Evolutionary conservation across 2,113 vertebrate genomes (phyloP).

Genomic region (Melanerpes aurifrons): DNA sequence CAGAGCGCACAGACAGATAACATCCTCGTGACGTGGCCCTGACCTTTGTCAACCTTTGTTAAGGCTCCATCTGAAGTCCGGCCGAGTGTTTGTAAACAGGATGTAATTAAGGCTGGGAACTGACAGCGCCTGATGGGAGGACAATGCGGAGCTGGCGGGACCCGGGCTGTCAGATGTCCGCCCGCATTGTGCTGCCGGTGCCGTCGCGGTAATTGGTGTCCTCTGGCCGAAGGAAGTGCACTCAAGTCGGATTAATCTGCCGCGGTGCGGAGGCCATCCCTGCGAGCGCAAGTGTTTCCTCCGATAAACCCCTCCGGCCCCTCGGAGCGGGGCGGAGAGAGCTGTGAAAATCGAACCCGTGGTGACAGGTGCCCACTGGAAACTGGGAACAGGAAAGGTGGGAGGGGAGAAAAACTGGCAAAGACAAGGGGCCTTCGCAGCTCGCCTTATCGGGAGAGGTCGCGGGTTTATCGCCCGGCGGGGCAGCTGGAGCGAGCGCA

Average conservation of each 20-base stretch:
- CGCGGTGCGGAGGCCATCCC: slow-evolving; percentile 93
- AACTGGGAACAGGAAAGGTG: slow-evolving; percentile 87
- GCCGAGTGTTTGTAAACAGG: slow-evolving; percentile 97
- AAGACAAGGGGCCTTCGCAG: slow-evolving; percentile 73
- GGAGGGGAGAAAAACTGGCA: slow-evolving; percentile 59
- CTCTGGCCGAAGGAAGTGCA: slow-evolving; percentile 97
- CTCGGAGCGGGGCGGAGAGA: slow-evolving; percentile 54
- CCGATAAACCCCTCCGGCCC: slow-evolving; percentile 88
- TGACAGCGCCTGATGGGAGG: slow-evolving; percentile 87
- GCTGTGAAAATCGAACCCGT: slow-evolving; percentile 66
- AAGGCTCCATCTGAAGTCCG: slow-evolving; percentile 88
- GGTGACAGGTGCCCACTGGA: slow-evolving; percentile 94
- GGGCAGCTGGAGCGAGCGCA: neutral
- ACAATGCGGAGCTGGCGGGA: slow-evolving; percentile 89
- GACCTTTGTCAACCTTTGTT: slow-evolving; percentile 90
- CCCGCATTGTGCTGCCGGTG: slow-evolving; percentile 93
- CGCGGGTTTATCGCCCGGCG: slow-evolving; percentile 66
- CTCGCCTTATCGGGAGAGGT: slow-evolving; percentile 79
- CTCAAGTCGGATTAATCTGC: slow-evolving; percentile 97
- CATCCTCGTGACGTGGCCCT: slow-evolving; percentile 87
- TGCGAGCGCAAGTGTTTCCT: slow-evolving; percentile 96
- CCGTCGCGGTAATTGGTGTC: slow-evolving; percentile 97
- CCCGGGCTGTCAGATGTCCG: slow-evolving; percentile 92
- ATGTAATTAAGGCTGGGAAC: slow-evolving; percentile 97
- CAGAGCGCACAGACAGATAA: slow-evolving; percentile 84